Evolutionary conservation across 2,113 vertebrate genomes (phyloP), one percentile per base, ranked within the genome.

Genomic region (Emydura subglobosa): DNA sequence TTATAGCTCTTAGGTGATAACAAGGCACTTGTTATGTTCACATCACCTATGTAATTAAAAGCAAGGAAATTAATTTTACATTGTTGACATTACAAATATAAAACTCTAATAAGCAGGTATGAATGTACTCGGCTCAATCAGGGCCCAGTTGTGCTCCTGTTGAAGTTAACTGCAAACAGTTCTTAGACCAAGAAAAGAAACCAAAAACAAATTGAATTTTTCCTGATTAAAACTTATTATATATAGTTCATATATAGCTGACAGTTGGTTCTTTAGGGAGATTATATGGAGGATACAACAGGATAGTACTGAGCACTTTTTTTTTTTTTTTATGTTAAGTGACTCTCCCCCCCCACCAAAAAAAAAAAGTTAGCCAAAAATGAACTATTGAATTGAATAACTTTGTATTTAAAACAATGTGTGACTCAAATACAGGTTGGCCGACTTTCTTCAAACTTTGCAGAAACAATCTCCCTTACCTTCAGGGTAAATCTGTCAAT

Each of bases 221-320:
- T 83, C 81, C 93, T 59, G 59, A 85, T 81, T 90, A 31, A 82
- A 27, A 83, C 92, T 50, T 68, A 12, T 85, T 53, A 59, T 93
- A 2, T 79, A 68, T 3, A 10, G 50, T 82, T 89, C 90, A 2
- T 68, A 11, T 51, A 86, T 89, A 86, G 65, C 24, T 88, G 59
- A 22, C 21, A 34, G 16, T n/a, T 34, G 17, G 34, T 34, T 61
- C 76, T 24, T 9, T 51, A 84, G 44, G 31, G 88, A 44, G 39
- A 85, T 85, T 87, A 44, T 54, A 10, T 51, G 12, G 87, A 90
- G 44, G 10, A 27, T 76, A 90, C 4, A 8, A 57, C 68, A 72
- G 27, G 59, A 61, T 2, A n/a, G 61, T 68, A 68, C 7, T 68
- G 16, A 19, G 61, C 34, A 3, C 16, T n/a, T 68, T 68, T 17